phyloP scores from a whole-genome alignment of 2,113 vertebrate species.

The Uropsilus gracilis region DNA sequence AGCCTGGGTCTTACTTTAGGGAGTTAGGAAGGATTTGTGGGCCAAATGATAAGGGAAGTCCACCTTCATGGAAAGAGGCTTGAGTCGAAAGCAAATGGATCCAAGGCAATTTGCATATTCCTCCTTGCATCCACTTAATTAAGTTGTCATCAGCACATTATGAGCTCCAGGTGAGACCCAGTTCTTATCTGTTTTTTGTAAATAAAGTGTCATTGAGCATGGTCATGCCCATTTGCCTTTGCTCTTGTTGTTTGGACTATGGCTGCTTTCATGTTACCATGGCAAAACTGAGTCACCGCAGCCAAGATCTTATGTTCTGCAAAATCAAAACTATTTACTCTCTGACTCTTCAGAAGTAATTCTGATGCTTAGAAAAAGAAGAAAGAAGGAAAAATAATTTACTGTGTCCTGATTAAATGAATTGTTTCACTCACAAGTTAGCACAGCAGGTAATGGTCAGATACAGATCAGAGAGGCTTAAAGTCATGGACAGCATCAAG shows the following conservation, averaged over 20 bases:
- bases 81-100: not conserved
- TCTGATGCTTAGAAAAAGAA: not conserved
- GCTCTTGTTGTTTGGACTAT: not conserved
- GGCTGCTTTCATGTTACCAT: not conserved
- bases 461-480: not conserved
- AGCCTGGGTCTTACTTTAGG: not conserved
- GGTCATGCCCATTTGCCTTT: not conserved
- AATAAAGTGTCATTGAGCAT: constrained; percentile 16
- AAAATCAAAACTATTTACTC: not conserved
- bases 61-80: not conserved
- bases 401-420: not conserved
- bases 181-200: not conserved
- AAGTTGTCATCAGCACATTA: not conserved
- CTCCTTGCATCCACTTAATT: not conserved
- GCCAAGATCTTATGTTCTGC: not conserved
- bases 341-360: not conserved
- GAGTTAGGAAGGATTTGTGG: not conserved
- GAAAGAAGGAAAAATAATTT: not conserved
- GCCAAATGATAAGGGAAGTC: not conserved
- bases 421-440: not conserved
- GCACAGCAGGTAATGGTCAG: not conserved
- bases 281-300: not conserved
- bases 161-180: not conserved
- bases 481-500: not conserved
- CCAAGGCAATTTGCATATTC: not conserved